A percentile compares a stretch with the other conserved stretches of the same genome.
phyloP scores from a whole-genome alignment of 1,140 invertebrate species.

The Asobara japonica region DNA sequence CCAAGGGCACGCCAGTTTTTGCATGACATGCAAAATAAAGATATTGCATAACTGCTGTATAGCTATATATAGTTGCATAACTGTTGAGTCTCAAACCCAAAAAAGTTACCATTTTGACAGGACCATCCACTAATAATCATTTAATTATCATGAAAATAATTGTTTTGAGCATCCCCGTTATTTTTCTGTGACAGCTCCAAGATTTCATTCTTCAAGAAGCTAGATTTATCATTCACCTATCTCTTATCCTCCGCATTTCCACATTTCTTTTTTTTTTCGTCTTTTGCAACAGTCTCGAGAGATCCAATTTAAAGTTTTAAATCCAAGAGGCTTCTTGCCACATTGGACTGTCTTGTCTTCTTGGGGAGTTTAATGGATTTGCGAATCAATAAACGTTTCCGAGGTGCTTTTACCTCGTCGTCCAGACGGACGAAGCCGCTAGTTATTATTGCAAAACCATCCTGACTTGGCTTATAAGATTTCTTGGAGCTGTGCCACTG shows the following conservation, averaged over 20 bases:
- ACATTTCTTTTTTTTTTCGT: not conserved
- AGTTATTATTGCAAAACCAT: not conserved
- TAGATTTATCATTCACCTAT: conserved; percentile 11
- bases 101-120: too few relatives aligned
- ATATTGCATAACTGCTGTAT: too few relatives aligned
- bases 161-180: too few relatives aligned
- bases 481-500: not conserved
- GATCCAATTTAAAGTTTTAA: conserved; percentile 37
- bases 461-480: not conserved
- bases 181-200: not conserved
- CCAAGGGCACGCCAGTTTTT: too few relatives aligned
- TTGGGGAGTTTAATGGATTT: conserved; percentile 29
- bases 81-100: too few relatives aligned
- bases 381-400: conserved; percentile 26
- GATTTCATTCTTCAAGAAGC: not conserved
- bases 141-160: too few relatives aligned
- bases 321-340: conserved; percentile 6
- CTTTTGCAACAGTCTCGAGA: not conserved
- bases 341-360: not conserved
- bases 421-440: not conserved
- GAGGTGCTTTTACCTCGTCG: not conserved
- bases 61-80: too few relatives aligned
- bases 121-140: too few relatives aligned
- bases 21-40: too few relatives aligned
- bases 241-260: not conserved